Evolutionary conservation across 2,888 invertebrate species (phyloP).

Genomic region (Xestia rhomboidea): DNA sequence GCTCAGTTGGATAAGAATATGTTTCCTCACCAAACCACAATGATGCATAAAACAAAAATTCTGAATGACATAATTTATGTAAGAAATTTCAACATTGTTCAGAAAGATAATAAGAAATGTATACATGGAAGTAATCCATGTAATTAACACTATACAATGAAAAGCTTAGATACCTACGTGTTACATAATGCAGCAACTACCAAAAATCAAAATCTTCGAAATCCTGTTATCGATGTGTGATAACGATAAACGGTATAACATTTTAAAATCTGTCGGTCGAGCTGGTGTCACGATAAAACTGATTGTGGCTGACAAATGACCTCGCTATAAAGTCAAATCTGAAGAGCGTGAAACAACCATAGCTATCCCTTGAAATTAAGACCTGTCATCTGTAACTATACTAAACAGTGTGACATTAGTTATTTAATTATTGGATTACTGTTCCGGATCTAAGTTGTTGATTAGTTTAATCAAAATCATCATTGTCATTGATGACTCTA

Average conservation of each 20-base stretch:
- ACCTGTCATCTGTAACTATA: conserved; percentile 40
- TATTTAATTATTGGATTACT: conserved; percentile 26
- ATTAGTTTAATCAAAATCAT: conserved; percentile 33
- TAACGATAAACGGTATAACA: conserved; percentile 67
- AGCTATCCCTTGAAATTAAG: conserved; percentile 36
- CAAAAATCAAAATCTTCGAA: conserved; percentile 69
- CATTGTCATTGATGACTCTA: conserved; percentile 18
- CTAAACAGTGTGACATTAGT: conserved; percentile 32
- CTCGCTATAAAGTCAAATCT: conserved; percentile 60
- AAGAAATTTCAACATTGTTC: conserved; percentile 38
- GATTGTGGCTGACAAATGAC: conserved; percentile 73
- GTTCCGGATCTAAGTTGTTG: conserved; percentile 24
- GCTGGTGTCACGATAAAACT: conserved; percentile 75
- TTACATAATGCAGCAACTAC: conserved; percentile 58
- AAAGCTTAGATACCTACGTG: conserved; percentile 6
- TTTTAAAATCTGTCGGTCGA: conserved; percentile 72
- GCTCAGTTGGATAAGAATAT: conserved; percentile 4
- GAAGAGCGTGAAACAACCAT: conserved; percentile 24
- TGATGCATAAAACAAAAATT: conserved; percentile 26
- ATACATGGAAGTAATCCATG: conserved; percentile 13
- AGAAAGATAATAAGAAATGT: conserved; percentile 33
- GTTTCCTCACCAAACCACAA: conserved; percentile 25
- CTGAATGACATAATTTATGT: conserved; percentile 27
- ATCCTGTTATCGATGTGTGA: conserved; percentile 72
- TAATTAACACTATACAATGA: conserved; percentile 6